Conservation (phyloP, 2,888 invertebrate genomes). For the Nomada fabriciana region DNA sequence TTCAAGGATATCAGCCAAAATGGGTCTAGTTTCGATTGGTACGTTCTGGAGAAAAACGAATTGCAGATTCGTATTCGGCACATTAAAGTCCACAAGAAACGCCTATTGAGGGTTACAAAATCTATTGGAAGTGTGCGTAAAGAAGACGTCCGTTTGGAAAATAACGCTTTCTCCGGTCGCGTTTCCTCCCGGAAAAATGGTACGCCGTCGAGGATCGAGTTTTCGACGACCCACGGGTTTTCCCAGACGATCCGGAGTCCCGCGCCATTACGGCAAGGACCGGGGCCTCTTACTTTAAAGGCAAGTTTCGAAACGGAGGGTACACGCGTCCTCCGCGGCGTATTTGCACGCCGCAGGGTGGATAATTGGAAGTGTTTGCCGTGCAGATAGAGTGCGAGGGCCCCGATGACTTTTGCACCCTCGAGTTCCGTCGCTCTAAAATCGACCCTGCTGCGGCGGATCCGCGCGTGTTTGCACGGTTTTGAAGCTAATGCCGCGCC, state of each 20-base stretch:
- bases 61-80: too few relatives aligned
- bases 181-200: background rate
- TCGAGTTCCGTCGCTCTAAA: constrained; percentile 53
- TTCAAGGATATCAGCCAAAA: too few relatives aligned
- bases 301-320: background rate
- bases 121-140: too few relatives aligned
- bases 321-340: background rate
- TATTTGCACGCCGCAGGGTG: constrained; percentile 54
- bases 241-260: background rate
- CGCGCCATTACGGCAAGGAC: too few relatives aligned
- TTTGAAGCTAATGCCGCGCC: constrained; percentile 58
- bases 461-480: constrained; percentile 56
- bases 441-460: constrained; percentile 27
- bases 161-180: too few relatives aligned
- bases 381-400: constrained; percentile 58
- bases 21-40: too few relatives aligned
- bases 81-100: too few relatives aligned
- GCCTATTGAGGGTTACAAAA: too few relatives aligned
- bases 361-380: constrained; percentile 73
- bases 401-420: constrained; percentile 65
- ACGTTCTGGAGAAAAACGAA: too few relatives aligned
- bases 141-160: too few relatives aligned
- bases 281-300: background rate
- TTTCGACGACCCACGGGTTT: constrained; percentile 27
- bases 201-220: constrained; percentile 6